These are phyloP conservation scores for Acrossocheilus fasciatus DNA, from an alignment of 2,797 vertebrate species.

Conservation along the genomic window DNA sequence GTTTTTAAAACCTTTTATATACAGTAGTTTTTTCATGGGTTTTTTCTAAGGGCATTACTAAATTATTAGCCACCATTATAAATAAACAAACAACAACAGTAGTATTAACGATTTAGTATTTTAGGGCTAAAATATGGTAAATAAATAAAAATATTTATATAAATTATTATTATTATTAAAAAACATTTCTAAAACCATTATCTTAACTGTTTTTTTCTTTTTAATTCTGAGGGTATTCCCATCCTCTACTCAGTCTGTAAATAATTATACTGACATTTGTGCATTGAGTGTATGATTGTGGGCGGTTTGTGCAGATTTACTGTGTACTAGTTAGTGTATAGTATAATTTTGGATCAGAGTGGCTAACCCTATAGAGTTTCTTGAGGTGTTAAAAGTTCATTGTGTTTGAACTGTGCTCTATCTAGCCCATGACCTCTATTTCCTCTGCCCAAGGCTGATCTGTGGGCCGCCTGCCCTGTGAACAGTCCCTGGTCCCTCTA, in stretches of 20 bases:
- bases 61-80: not conserved
- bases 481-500: constrained; percentile 70
- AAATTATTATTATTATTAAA: not conserved
- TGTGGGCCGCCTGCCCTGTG: constrained; percentile 76
- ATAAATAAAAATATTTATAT: not conserved
- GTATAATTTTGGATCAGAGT: constrained; percentile 21
- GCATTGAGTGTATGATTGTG: not conserved
- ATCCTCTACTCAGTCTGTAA: not conserved
- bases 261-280: constrained; percentile 13
- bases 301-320: not conserved
- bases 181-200: not conserved
- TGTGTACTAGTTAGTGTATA: not conserved
- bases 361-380: constrained; percentile 9
- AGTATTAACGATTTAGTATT: not conserved
- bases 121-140: not conserved
- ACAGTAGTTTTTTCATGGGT: not conserved
- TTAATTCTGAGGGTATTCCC: not conserved
- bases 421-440: constrained; percentile 71
- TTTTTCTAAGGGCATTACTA: not conserved
- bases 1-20: not conserved
- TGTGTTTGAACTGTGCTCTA: constrained; percentile 34
- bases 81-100: not conserved
- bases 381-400: constrained; percentile 39
- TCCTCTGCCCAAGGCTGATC: constrained; percentile 79
- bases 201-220: too few species aligned